Conservation (phyloP, 2,888 invertebrate genomes). For the Limnephilus lunatus region DNA sequence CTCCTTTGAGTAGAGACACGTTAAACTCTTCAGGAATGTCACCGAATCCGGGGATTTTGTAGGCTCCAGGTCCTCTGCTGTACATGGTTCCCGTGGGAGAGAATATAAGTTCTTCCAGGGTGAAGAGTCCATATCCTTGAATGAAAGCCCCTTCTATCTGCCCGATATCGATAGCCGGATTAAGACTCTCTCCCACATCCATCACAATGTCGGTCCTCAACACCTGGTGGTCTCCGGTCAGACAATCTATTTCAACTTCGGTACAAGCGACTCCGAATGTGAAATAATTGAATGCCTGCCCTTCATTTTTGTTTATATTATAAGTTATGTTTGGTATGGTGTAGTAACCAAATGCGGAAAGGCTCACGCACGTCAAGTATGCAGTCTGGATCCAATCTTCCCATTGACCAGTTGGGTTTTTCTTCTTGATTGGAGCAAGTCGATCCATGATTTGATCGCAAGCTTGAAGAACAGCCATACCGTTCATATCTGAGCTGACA, state of each 20-base stretch:
- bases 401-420: slow-evolving; percentile 89
- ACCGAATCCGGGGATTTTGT: slow-evolving; percentile 95
- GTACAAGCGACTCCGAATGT: slow-evolving; percentile 91
- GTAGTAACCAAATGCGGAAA: slow-evolving; percentile 91
- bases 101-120: slow-evolving; percentile 92
- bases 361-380: slow-evolving; percentile 85
- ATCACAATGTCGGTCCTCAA: slow-evolving; percentile 95
- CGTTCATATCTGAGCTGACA: slow-evolving; percentile 92
- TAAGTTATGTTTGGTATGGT: slow-evolving; percentile 86
- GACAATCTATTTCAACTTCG: slow-evolving; percentile 94
- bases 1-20: slow-evolving; percentile 93
- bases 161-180: slow-evolving; percentile 97
- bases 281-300: slow-evolving; percentile 88
- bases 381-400: slow-evolving; percentile 89
- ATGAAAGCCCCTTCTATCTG: slow-evolving; percentile 97
- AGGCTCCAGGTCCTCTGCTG: slow-evolving; percentile 94
- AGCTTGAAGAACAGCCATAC: slow-evolving; percentile 92
- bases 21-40: slow-evolving; percentile 96
- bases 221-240: slow-evolving; percentile 95
- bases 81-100: slow-evolving; percentile 89
- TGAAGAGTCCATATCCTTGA: slow-evolving; percentile 95
- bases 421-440: slow-evolving; percentile 84
- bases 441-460: slow-evolving; percentile 86
- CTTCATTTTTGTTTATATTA: slow-evolving; percentile 83
- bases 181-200: slow-evolving; percentile 96